Evolutionary conservation across 2,888 invertebrate genomes (phyloP).

Genomic region (Hyppa rectilinea): DNA sequence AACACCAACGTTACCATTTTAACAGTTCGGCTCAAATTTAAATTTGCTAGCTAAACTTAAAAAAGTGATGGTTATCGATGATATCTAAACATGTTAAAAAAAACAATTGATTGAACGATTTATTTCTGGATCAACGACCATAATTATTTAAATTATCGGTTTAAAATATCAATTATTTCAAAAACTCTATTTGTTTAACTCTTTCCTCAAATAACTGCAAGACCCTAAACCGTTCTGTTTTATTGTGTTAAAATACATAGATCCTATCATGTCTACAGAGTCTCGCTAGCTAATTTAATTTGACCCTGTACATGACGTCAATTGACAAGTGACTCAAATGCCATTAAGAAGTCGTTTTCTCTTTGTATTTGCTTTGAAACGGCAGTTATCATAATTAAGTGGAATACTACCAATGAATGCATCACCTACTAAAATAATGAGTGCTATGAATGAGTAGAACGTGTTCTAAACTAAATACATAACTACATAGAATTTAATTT

Average conservation of each 20-base stretch:
- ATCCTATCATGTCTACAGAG: background rate
- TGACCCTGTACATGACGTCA: slow-evolving; percentile 14
- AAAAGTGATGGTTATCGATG: no score
- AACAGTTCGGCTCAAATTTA: background rate
- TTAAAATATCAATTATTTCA: no score
- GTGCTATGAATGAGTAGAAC: slow-evolving; percentile 5
- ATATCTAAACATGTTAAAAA: background rate
- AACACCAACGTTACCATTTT: slow-evolving; percentile 18
- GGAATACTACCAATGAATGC: slow-evolving; percentile 37
- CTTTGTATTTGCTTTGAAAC: slow-evolving; percentile 7
- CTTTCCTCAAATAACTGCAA: background rate
- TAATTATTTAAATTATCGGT: no score
- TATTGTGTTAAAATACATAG: background rate
- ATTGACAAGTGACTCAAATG: slow-evolving; percentile 37
- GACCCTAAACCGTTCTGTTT: background rate
- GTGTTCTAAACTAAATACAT: slow-evolving; percentile 10
- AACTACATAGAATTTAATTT: slow-evolving; percentile 12
- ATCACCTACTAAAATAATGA: slow-evolving; percentile 2
- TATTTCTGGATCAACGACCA: no score
- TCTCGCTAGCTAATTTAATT: background rate
- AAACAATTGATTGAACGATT: background rate
- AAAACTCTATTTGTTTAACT: background rate
- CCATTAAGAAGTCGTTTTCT: slow-evolving; percentile 15
- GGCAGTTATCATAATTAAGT: slow-evolving; percentile 5
- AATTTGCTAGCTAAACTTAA: background rate